Evolutionary conservation across 2,888 invertebrate species (phyloP).

Genomic region (Tricholauxania praeusta): DNA sequence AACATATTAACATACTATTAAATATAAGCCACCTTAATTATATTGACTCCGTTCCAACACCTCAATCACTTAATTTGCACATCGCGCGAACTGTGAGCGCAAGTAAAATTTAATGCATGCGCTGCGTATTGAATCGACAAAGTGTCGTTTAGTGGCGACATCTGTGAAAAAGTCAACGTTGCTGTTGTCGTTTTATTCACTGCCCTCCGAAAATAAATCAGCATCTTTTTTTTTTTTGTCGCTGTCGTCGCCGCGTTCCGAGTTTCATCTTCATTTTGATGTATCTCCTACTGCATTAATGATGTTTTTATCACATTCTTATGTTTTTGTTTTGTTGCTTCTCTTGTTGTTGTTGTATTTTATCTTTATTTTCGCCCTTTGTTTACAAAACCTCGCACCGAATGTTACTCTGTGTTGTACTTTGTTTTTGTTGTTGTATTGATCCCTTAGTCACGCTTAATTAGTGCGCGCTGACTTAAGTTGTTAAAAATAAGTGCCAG

Average conservation of each 20-base stretch:
- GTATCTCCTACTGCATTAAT: neutral
- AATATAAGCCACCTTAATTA: too few species aligned
- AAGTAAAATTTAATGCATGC: too few species aligned
- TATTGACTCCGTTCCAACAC: too few species aligned
- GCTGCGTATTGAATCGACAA: neutral
- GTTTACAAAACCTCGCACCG: too few species aligned
- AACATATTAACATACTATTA: too few species aligned
- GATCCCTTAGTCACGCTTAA: slow-evolving; percentile 16
- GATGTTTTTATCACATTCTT: slow-evolving; percentile 8
- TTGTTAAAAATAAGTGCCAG: neutral
- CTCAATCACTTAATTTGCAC: too few species aligned
- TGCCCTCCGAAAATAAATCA: slow-evolving; percentile 5
- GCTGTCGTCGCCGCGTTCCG: neutral
- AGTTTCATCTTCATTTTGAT: neutral
- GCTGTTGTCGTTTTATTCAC: slow-evolving; percentile 7
- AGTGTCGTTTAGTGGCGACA: neutral
- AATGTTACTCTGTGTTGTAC: too few species aligned
- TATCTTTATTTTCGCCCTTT: neutral
- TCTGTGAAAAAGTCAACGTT: neutral
- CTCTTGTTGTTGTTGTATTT: neutral
- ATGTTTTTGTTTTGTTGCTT: slow-evolving; percentile 5
- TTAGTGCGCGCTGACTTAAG: neutral
- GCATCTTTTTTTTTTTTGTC: too few species aligned
- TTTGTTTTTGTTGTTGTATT: neutral
- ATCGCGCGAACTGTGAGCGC: too few species aligned